Evolutionary conservation across 2,888 invertebrate species (phyloP).

Genomic region (Tetranychus truncatus): DNA sequence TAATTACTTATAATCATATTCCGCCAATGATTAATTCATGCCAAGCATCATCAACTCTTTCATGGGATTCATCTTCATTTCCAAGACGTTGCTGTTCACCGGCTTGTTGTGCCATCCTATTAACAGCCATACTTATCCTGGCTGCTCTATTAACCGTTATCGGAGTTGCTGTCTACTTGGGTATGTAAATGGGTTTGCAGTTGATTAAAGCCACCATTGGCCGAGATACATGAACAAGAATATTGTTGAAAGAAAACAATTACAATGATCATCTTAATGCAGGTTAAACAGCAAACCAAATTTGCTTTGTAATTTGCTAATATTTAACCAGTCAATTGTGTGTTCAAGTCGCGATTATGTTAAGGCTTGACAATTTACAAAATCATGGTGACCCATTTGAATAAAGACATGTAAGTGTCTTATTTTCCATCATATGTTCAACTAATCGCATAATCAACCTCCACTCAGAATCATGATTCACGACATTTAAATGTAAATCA

Average conservation of each 20-base stretch:
- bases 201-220: too few species aligned
- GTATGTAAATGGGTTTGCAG: not conserved
- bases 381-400: too few species aligned
- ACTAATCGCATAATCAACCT: too few species aligned
- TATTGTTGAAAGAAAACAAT: too few species aligned
- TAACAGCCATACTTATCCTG: conserved; percentile 1
- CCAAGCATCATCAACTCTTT: not conserved
- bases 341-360: too few species aligned
- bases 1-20: conserved; percentile 9
- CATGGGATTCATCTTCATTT: conserved; percentile 2
- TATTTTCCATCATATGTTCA: too few species aligned
- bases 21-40: conserved; percentile 4
- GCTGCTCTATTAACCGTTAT: conserved; percentile 3
- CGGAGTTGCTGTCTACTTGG: conserved; percentile 6
- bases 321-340: not conserved
- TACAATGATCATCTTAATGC: not conserved
- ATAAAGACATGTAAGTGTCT: too few species aligned
- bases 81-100: not conserved
- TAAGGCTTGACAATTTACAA: too few species aligned
- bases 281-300: not conserved
- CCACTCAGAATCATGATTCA: too few species aligned
- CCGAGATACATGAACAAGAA: too few species aligned
- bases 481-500: too few species aligned
- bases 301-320: not conserved
- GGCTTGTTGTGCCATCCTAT: conserved; percentile 8